phyloP scores from a whole-genome alignment of 2,113 vertebrate genomes.

The Clarias batrachus region DNA sequence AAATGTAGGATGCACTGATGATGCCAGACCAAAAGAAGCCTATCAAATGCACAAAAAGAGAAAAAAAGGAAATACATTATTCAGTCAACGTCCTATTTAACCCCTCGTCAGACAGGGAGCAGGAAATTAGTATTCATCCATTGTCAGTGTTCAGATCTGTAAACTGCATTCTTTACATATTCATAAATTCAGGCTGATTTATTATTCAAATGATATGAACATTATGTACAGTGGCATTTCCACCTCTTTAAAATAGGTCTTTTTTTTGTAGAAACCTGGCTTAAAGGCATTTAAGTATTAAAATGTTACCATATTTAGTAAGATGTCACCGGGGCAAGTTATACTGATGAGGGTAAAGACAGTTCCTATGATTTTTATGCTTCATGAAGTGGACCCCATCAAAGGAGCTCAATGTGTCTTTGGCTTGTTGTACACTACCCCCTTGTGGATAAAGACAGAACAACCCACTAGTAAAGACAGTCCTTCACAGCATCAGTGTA shows the following conservation, averaged over 20 bases:
- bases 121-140: conserved; percentile 78
- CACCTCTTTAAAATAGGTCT: conserved; percentile 57
- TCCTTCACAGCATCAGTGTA: not conserved
- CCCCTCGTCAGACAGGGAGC: conserved; percentile 74
- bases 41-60: conserved; percentile 68
- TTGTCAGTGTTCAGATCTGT: conserved; percentile 80
- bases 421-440: conserved; percentile 59
- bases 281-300: conserved; percentile 59
- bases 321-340: conserved; percentile 56
- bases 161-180: conserved; percentile 78
- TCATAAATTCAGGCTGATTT: conserved; percentile 76
- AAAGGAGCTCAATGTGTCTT: not conserved
- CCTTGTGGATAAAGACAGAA: conserved; percentile 57
- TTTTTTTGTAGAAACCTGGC: conserved; percentile 53
- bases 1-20: conserved; percentile 57
- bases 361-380: conserved; percentile 45
- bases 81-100: conserved; percentile 77
- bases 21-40: conserved; percentile 57
- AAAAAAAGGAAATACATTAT: conserved; percentile 75
- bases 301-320: conserved; percentile 63
- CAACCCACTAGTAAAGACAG: not conserved
- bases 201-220: conserved; percentile 81
- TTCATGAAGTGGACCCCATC: conserved; percentile 21
- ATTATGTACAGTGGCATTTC: conserved; percentile 72
- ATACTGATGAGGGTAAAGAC: conserved; percentile 51